Evolutionary conservation across 1,140 invertebrate species (phyloP).

Genomic region (Probaryconus sp.): DNA sequence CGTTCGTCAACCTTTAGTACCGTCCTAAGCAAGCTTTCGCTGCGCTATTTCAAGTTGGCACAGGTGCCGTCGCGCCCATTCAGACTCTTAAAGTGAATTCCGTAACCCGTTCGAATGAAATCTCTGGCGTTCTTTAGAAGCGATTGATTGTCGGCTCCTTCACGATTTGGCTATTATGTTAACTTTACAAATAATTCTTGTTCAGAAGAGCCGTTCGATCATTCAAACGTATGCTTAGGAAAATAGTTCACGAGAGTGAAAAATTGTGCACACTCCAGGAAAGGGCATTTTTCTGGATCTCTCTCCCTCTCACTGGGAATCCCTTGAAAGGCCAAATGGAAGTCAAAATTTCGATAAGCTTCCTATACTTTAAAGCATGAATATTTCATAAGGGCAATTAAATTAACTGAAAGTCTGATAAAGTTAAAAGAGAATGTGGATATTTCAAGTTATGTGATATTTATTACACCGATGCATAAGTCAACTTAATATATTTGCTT

Average conservation of each 20-base stretch:
- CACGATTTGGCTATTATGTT: conserved; percentile 12
- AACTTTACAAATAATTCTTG: conserved; percentile 32
- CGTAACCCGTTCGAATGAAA: conserved; percentile 25
- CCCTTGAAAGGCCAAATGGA: too few relatives aligned
- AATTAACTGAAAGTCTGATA: too few relatives aligned
- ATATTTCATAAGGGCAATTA: too few relatives aligned
- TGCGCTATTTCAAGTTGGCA: conserved; percentile 55
- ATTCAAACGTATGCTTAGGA: background rate
- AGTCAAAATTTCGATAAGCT: too few relatives aligned
- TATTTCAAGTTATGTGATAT: background rate
- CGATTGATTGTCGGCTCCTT: conserved; percentile 41
- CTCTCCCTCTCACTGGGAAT: too few relatives aligned
- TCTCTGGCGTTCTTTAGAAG: conserved; percentile 35
- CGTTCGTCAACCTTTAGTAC: conserved; percentile 65
- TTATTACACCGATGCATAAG: conserved; percentile 1
- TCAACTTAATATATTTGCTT: background rate
- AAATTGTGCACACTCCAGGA: conserved; percentile 5
- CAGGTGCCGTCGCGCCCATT: conserved; percentile 48
- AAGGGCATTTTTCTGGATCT: too few relatives aligned
- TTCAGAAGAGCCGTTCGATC: background rate
- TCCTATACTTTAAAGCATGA: too few relatives aligned
- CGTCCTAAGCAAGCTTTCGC: conserved; percentile 57
- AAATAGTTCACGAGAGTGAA: conserved; percentile 13
- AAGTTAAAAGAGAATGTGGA: too few relatives aligned
- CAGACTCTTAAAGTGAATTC: conserved; percentile 47